phyloP scores from a whole-genome alignment of 2,888 invertebrate species.

The Chymomyza fuscimana region DNA sequence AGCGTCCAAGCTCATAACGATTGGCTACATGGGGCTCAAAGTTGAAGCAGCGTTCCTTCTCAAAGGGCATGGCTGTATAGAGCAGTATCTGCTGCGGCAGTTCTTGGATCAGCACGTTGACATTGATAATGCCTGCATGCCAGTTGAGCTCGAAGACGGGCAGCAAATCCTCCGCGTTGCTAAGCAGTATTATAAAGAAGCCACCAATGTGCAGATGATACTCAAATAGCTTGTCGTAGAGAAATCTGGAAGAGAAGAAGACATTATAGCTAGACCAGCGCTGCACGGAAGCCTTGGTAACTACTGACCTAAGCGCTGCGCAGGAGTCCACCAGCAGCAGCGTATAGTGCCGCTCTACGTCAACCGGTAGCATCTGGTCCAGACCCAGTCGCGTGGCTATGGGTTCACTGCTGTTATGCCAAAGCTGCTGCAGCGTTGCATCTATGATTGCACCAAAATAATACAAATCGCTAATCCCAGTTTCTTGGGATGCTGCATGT shows the following conservation, averaged over 20 bases:
- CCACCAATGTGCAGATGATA: slow-evolving; percentile 48
- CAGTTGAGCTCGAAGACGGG: slow-evolving; percentile 42
- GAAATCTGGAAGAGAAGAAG: slow-evolving; percentile 20
- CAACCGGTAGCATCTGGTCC: slow-evolving; percentile 30
- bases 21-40: slow-evolving; percentile 48
- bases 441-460: slow-evolving; percentile 49
- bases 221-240: slow-evolving; percentile 34
- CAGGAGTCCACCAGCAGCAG: slow-evolving; percentile 55
- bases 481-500: slow-evolving; percentile 1
- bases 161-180: slow-evolving; percentile 46
- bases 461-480: neutral
- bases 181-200: slow-evolving; percentile 46
- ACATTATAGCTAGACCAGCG: no score
- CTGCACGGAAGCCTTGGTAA: neutral
- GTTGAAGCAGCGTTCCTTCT: slow-evolving; percentile 42
- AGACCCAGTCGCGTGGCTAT: slow-evolving; percentile 43
- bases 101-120: slow-evolving; percentile 49
- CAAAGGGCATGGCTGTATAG: slow-evolving; percentile 51
- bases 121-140: slow-evolving; percentile 44
- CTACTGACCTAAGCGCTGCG: slow-evolving; percentile 33
- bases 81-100: slow-evolving; percentile 43
- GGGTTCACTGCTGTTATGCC: neutral
- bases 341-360: slow-evolving; percentile 47
- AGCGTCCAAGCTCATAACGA: slow-evolving; percentile 38
- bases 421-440: slow-evolving; percentile 18